Base-by-base conservation (phyloP, 2,888 invertebrate species). In the Anticlea derivata region DNA sequence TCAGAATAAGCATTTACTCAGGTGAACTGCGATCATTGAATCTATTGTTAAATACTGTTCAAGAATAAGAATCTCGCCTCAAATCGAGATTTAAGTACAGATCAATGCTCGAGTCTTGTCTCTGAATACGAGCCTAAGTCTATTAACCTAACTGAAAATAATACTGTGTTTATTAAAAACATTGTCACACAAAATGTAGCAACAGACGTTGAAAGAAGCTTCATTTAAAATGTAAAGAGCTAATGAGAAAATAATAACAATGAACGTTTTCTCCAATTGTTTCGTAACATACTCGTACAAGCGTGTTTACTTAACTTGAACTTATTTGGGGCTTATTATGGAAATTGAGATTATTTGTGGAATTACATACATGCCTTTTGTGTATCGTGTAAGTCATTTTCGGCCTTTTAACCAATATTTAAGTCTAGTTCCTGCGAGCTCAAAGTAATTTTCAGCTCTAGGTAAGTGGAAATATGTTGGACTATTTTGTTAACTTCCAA, bases 261-360 rank as follows among this genome's bases (percentile, higher is more conserved):
- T 5, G 24, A 7, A 12, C 33, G 11, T 30, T 50, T 31, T 23
- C 4, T 37, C 37, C 5, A 20, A 44, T 20, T 39, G 11, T 22
- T 29, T 7, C 1, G 20, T 12, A 12, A 39, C 20, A 29, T 10
- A n/a, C 23, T 17, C 7, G 10, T 10, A 41, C 43, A 50, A 52
- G 52, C 53, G 22, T 63, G 51, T 65, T 68, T 63, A 56, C 52
- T 54, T 52, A 58, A 53, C 56, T 58, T 24, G 13, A 47, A 61
- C 54, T 60, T 67, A 70, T 67, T 67, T 63, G 63, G 51, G 58
- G 55, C 51, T 52, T 61, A 60, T 60, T 65, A 67, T 54, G 60
- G 40, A 55, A 61, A 70, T 62, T 52, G 10, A 12, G 24, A 38
- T 38, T 37, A 50, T 38, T 50, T 43, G 27, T 38, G 13, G 22